These are phyloP conservation scores for Podilymbus podiceps DNA, from an alignment of 2,113 vertebrate species.

Conservation along the genomic window DNA sequence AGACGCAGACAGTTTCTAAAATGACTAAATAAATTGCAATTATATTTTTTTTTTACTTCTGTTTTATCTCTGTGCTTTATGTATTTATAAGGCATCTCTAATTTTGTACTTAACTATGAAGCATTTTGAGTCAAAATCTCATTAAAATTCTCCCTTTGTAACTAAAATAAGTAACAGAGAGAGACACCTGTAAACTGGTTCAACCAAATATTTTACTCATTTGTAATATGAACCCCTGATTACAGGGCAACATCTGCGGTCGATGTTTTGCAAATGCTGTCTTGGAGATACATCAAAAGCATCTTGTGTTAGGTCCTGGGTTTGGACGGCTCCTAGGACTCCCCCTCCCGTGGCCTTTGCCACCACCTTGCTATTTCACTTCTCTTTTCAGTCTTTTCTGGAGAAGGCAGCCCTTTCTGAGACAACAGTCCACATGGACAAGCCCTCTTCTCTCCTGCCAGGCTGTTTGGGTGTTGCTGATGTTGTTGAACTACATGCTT, in stretches of 20 bases:
- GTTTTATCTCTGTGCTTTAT: background rate
- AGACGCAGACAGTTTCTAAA: conserved; percentile 49
- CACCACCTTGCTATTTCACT: background rate
- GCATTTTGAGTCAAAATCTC: background rate
- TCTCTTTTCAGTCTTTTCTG: background rate
- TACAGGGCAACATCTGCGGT: background rate
- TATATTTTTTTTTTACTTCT: conserved; percentile 13
- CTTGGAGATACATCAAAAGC: background rate
- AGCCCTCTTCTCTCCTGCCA: background rate
- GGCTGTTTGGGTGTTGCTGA: background rate
- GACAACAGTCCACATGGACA: background rate
- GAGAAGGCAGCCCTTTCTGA: background rate
- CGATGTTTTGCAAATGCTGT: background rate
- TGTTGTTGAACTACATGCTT: background rate
- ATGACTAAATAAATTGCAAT: conserved; percentile 25
- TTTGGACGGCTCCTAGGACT: background rate
- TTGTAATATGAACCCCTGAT: background rate
- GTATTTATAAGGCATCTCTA: background rate
- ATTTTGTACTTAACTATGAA: background rate
- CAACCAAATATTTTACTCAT: conserved; percentile 8
- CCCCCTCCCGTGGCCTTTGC: background rate
- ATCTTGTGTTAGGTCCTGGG: background rate
- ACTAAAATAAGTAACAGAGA: conserved; percentile 4
- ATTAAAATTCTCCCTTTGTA: conserved; percentile 27
- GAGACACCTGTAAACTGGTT: background rate